phyloP scores from a whole-genome alignment of 2,797 vertebrate genomes.

The Mus spretus region DNA sequence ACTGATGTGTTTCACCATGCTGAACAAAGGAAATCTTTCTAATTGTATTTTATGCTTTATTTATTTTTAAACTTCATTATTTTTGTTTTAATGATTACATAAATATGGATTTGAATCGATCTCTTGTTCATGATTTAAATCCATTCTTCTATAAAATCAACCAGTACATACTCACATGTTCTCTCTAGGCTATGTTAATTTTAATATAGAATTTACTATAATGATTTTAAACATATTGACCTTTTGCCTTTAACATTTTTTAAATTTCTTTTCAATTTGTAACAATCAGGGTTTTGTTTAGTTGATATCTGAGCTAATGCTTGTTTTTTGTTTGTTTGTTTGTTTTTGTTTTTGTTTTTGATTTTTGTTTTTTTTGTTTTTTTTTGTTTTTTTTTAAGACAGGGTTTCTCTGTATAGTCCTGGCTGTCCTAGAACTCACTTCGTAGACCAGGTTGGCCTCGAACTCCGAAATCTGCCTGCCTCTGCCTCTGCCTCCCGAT shows the following conservation, averaged over 20 bases:
- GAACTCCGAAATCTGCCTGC: too few relatives aligned
- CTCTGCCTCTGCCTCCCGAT: too few relatives aligned
- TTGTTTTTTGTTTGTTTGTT: too few relatives aligned
- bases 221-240: not conserved
- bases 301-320: not conserved
- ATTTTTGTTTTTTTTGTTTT: too few relatives aligned
- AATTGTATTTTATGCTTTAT: not conserved
- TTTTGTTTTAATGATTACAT: not conserved
- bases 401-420: too few relatives aligned
- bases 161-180: not conserved
- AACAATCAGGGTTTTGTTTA: not conserved
- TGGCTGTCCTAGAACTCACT: too few relatives aligned
- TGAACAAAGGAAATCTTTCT: not conserved
- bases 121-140: not conserved
- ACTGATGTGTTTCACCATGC: not conserved
- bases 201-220: not conserved
- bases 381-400: too few relatives aligned
- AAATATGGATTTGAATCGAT: not conserved
- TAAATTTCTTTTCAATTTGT: not conserved
- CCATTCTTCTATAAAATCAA: not conserved
- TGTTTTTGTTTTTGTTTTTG: too few relatives aligned
- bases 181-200: not conserved
- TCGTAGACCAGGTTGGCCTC: too few relatives aligned
- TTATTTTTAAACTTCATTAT: not conserved
- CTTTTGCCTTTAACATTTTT: not conserved